Percentiles rank a stretch among this genome's conserved stretches.
These are phyloP conservation scores for Euglossa dilemma DNA, from an alignment of 1,140 invertebrate species.

Conservation along the genomic window DNA sequence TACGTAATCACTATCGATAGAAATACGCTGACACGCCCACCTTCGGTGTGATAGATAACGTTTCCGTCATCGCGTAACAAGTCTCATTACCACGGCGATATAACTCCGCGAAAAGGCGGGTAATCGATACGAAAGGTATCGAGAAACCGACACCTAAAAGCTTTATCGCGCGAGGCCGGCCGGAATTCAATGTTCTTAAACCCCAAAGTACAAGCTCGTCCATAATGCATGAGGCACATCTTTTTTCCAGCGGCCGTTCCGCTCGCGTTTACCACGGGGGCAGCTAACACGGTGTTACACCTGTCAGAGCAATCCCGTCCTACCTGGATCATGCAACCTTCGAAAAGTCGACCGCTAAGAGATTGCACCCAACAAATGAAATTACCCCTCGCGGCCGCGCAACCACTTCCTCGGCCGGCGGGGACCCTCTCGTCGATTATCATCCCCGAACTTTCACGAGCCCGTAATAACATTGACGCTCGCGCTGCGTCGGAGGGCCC, in stretches of 20 bases:
- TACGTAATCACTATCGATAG: too few relatives aligned
- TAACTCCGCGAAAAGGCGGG: background rate
- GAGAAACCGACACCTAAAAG: background rate
- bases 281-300: conserved; percentile 71
- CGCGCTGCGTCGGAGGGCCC: background rate
- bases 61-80: too few relatives aligned
- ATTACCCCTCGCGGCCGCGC: conserved; percentile 56
- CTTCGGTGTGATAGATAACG: too few relatives aligned
- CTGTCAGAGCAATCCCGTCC: conserved; percentile 71
- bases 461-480: conserved; percentile 33
- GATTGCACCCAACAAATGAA: conserved; percentile 71
- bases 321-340: conserved; percentile 71
- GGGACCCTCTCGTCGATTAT: conserved; percentile 54
- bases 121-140: background rate
- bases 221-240: conserved; percentile 35
- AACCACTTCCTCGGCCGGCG: conserved; percentile 38
- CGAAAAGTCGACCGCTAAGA: conserved; percentile 72
- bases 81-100: too few relatives aligned
- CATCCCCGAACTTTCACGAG: conserved; percentile 27
- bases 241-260: conserved; percentile 1
- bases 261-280: conserved; percentile 38
- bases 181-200: conserved; percentile 13
- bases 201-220: conserved; percentile 17
- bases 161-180: background rate
- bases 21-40: too few relatives aligned